These are phyloP conservation scores for Pollimyrus isidori DNA, from an alignment of 2,113 vertebrate species.

Conservation along the genomic window DNA sequence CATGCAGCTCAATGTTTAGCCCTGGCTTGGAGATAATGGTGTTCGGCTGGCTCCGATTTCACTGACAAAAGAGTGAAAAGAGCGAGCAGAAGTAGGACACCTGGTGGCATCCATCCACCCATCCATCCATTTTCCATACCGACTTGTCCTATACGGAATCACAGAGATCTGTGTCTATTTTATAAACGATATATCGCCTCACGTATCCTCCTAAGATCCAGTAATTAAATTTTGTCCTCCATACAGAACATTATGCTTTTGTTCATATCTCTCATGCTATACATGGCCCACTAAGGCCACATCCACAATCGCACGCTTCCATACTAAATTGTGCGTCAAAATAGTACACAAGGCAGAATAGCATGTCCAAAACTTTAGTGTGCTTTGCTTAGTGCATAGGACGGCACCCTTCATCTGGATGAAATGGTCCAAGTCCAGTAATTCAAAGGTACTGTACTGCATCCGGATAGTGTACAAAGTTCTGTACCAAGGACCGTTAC, in stretches of 20 bases:
- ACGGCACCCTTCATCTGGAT: neutral
- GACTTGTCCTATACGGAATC: neutral
- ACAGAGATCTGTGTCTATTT: neutral
- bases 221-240: neutral
- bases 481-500: neutral
- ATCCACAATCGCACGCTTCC: neutral
- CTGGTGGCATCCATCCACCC: neutral
- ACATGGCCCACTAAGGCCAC: neutral
- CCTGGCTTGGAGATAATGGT: neutral
- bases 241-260: neutral
- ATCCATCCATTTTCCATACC: neutral
- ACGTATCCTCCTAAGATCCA: neutral
- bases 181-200: neutral
- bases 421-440: neutral
- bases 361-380: neutral
- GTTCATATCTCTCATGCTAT: neutral
- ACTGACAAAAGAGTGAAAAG: neutral
- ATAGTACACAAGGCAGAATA: neutral
- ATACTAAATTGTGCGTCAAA: neutral
- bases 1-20: neutral
- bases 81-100: neutral
- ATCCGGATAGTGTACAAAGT: neutral
- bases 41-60: neutral
- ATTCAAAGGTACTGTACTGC: neutral
- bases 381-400: neutral